Evolutionary conservation across 1,140 invertebrate genomes (phyloP).

Genomic region (Cardiocondyla obscurior): DNA sequence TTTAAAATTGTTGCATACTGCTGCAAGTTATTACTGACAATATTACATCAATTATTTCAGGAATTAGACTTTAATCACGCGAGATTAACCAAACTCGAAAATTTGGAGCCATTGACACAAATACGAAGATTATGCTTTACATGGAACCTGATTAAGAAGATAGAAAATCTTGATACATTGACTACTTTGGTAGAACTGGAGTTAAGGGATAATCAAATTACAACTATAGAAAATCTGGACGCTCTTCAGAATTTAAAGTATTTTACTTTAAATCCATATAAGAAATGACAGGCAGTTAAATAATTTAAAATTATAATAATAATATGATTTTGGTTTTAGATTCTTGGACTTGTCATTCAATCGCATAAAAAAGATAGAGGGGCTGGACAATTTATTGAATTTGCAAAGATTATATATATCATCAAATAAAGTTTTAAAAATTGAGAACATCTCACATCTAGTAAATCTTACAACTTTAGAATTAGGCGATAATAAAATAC

Average conservation of each 20-base stretch:
- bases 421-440: conserved; percentile 96
- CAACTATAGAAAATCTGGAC: conserved; percentile 94
- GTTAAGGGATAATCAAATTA: conserved; percentile 98
- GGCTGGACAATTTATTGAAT: conserved; percentile 91
- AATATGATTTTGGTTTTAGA: conserved; percentile 86
- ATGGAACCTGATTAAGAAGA: conserved; percentile 98
- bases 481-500: conserved; percentile 97
- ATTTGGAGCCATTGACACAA: conserved; percentile 89
- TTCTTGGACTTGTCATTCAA: conserved; percentile 99
- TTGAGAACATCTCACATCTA: conserved; percentile 95
- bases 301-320: too few relatives aligned
- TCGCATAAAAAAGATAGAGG: conserved; percentile 95
- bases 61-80: conserved; percentile 95
- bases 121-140: conserved; percentile 93
- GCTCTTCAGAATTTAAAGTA: conserved; percentile 95
- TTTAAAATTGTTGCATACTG: not conserved
- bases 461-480: conserved; percentile 93
- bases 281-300: not conserved
- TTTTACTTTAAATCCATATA: conserved; percentile 18
- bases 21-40: conserved; percentile 20
- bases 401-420: conserved; percentile 95
- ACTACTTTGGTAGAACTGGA: conserved; percentile 93
- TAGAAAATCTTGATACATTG: conserved; percentile 92
- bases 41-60: conserved; percentile 73
- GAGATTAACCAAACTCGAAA: conserved; percentile 91